Evolutionary conservation across 2,113 vertebrate genomes (phyloP), one percentile per base, ranked within the genome.

Genomic region (Oncorhynchus gorbuscha): DNA sequence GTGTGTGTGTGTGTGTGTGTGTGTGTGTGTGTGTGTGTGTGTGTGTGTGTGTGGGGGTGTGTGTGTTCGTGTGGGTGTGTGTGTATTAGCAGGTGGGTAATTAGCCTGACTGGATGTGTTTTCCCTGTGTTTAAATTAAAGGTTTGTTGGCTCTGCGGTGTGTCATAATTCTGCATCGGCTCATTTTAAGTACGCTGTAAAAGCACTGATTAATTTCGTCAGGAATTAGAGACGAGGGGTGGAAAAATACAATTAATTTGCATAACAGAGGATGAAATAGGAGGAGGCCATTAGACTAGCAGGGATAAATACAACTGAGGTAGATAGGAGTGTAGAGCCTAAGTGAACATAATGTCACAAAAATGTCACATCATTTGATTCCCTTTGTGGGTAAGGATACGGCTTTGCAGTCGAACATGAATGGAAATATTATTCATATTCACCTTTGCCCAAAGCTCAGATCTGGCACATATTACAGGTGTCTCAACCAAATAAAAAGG

Each of bases 11-110:
- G n/a, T n/a, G n/a, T 61, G 73, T 11, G 30, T 22, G 7, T 58
- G 5, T 62, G 16, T 5, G 4, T 73, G 58, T 62, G 26, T 28
- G 26, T 73, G 55, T 73, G 71, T 11, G 5, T 16, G 26, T 32
- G 24, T 61, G 28, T 28, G 14, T n/a, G 13, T 5, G 5, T 55
- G 4, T 30, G 3, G 4, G 3, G 4, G 30, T 30, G 30, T 0
- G 30, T 30, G 30, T 30, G 30, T 30, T 26, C 2, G 26, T 26
- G 8, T 39, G 71, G 4, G 14, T 16, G 22, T 20, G 75, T 5
- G 73, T 24, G 58, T 76, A 71, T 86, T 86, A 83, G 81, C 81
- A 88, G 85, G 86, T 84, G 84, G 76, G 75, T 88, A 89, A 90
- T 89, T 89, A 82, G 79, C 61, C 12, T 72, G 64, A 66, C 66